A percentile compares a stretch with the other conserved stretches of the same genome.
Evolutionary conservation across 2,888 invertebrate species (phyloP).

Genomic region (Blastobasis adustella): DNA sequence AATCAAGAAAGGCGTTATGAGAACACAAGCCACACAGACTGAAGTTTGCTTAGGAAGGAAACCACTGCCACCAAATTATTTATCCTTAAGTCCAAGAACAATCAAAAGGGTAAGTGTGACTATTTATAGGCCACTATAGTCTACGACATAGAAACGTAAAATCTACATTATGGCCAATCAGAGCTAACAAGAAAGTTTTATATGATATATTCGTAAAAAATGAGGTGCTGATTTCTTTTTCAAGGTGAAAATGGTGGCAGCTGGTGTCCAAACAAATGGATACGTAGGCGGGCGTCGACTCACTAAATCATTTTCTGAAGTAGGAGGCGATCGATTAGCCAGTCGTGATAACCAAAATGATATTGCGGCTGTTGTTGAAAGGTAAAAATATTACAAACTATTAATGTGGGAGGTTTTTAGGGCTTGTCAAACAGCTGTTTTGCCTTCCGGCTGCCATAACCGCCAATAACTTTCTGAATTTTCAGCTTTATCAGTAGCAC

Average conservation of each 20-base stretch:
- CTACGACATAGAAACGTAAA: no score
- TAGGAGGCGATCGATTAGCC: slow-evolving; percentile 59
- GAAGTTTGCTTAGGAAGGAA: slow-evolving; percentile 84
- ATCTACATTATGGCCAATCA: no score
- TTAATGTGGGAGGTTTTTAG: neutral
- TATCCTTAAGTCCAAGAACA: slow-evolving; percentile 86
- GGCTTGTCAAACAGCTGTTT: neutral
- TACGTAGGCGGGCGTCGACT: slow-evolving; percentile 78
- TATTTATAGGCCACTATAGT: neutral
- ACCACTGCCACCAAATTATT: slow-evolving; percentile 80
- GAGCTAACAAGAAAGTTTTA: neutral
- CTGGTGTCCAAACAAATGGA: slow-evolving; percentile 93
- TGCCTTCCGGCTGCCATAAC: neutral
- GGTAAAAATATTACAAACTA: slow-evolving; percentile 26
- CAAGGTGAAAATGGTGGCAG: slow-evolving; percentile 90
- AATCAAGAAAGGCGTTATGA: slow-evolving; percentile 89
- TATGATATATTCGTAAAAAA: neutral
- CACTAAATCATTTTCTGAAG: slow-evolving; percentile 90
- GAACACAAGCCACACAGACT: slow-evolving; percentile 94
- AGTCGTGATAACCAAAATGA: slow-evolving; percentile 47
- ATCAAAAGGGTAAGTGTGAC: slow-evolving; percentile 80
- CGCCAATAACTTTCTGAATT: slow-evolving; percentile 2
- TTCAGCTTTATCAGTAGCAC: slow-evolving; percentile 45
- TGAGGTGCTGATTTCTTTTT: slow-evolving; percentile 11
- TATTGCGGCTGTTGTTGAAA: slow-evolving; percentile 46